Evolutionary conservation across 2,888 invertebrate species (phyloP), one percentile per base, ranked within the genome.

Genomic region (Tubulanus polymorphus): DNA sequence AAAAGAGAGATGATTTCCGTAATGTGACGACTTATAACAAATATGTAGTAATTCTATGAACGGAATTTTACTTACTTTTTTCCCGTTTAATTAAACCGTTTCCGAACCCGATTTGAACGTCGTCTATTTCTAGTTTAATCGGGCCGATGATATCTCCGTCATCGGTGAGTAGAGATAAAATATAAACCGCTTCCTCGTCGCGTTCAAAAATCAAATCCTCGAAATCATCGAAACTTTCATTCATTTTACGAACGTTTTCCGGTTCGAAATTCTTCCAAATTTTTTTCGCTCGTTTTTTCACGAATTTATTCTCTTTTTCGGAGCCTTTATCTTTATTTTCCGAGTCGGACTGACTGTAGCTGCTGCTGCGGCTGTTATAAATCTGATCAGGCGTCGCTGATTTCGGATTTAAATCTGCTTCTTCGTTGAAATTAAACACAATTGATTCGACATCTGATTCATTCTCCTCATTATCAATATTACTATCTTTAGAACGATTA

Each of bases 81-180:
- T n/a, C 20, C 41, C 15, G 5, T 41, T 41, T 23, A 15, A 18
- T 18, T 12, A 29, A 15, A 18, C 15, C 20, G 10, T n/a, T 28
- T 12, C 54, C 54, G 25, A 66, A 55, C 23, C 65, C 67, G 25
- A 64, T 49, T 25, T 57, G 48, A 15, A 63, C 53, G 55, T 70
- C 68, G 47, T 73, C 65, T 37, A 73, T 67, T 55, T 74, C 72
- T 27, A 74, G 57, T 54, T 57, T 63, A 30, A 74, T 52, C 1
- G 74, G 74, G 3, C 74, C 74, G 1, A 71, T 65, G n/a, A 65
- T 55, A 15, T 61, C 68, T 20, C 73, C 74, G 49, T 62, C 60
- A 25, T 70, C 70, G 12, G 72, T 71, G 52, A 65, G 56, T 25
- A 74, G 48, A 59, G 71, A 73, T 59, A 67, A 66, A 45, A 72